Conservation (phyloP, 2,888 invertebrate species). For the Meliscaeva auricollis region DNA sequence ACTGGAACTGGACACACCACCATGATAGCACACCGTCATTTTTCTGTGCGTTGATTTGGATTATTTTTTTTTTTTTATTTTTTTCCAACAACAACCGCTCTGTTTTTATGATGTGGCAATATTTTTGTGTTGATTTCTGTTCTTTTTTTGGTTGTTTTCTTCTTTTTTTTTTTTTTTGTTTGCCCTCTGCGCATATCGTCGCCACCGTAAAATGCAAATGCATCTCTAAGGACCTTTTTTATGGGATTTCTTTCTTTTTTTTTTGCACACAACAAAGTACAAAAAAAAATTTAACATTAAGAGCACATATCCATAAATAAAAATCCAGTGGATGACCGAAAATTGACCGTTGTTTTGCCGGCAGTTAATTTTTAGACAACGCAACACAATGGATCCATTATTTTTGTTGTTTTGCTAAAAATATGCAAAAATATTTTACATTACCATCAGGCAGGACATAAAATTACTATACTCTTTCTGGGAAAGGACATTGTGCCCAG, state of each 20-base stretch:
- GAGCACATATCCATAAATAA: slow-evolving; percentile 70
- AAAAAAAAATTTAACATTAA: slow-evolving; percentile 37
- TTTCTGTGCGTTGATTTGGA: slow-evolving; percentile 39
- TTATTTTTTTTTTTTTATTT: slow-evolving; percentile 16
- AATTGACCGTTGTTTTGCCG: slow-evolving; percentile 72
- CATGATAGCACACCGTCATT: slow-evolving; percentile 36
- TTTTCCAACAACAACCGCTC: slow-evolving; percentile 14
- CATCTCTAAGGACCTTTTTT: slow-evolving; percentile 75
- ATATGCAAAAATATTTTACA: slow-evolving; percentile 38
- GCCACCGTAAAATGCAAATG: slow-evolving; percentile 72
- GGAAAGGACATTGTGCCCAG: slow-evolving; percentile 49
- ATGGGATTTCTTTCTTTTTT: slow-evolving; percentile 61
- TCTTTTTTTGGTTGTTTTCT: background rate
- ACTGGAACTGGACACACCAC: slow-evolving; percentile 1
- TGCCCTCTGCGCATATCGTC: background rate
- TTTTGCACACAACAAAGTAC: slow-evolving; percentile 66
- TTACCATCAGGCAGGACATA: slow-evolving; percentile 21
- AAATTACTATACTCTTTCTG: slow-evolving; percentile 24
- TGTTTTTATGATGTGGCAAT: slow-evolving; percentile 75
- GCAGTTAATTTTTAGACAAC: slow-evolving; percentile 63
- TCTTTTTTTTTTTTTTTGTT: too few relatives aligned
- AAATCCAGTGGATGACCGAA: slow-evolving; percentile 73
- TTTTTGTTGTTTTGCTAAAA: slow-evolving; percentile 39
- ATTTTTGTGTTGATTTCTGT: slow-evolving; percentile 62
- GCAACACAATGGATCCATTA: slow-evolving; percentile 40